Evolutionary conservation across 2,113 vertebrate species (phyloP).

Genomic region (Ophthalmolycus amberensis): DNA sequence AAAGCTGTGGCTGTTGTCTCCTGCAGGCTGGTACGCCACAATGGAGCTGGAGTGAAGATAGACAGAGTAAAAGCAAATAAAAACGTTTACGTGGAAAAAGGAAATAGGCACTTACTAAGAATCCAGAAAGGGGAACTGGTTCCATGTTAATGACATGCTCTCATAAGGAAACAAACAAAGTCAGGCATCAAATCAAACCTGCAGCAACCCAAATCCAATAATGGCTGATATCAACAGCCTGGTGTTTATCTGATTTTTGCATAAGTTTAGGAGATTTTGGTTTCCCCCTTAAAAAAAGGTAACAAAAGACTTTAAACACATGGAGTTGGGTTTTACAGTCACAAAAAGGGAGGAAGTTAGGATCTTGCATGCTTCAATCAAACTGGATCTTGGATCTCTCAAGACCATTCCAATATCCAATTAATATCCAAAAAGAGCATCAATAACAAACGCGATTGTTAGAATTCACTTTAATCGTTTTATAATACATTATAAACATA

Average conservation of each 20-base stretch:
- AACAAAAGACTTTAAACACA: neutral
- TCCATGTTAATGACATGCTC: conserved; percentile 33
- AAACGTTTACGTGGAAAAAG: conserved; percentile 14
- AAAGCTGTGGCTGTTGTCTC: conserved; percentile 95
- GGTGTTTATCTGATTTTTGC: neutral
- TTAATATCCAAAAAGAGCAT: neutral
- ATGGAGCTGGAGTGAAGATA: conserved; percentile 87
- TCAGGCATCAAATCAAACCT: conserved; percentile 36
- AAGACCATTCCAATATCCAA: neutral
- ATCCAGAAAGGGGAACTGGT: neutral
- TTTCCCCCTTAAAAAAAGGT: neutral
- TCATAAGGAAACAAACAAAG: neutral
- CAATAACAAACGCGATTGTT: neutral
- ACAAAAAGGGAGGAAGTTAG: conserved; percentile 26
- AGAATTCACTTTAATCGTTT: neutral
- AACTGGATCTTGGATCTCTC: conserved; percentile 12
- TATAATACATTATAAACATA: neutral
- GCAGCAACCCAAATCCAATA: conserved; percentile 55
- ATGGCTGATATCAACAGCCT: neutral
- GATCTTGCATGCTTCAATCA: conserved; percentile 29
- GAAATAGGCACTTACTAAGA: neutral
- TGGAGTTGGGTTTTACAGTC: conserved; percentile 50
- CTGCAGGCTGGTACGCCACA: conserved; percentile 92
- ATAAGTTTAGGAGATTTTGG: neutral
- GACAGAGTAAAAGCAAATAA: neutral